Evolutionary conservation across 1,140 invertebrate species (phyloP).

Genomic region (Ceratosolen solmsi): DNA sequence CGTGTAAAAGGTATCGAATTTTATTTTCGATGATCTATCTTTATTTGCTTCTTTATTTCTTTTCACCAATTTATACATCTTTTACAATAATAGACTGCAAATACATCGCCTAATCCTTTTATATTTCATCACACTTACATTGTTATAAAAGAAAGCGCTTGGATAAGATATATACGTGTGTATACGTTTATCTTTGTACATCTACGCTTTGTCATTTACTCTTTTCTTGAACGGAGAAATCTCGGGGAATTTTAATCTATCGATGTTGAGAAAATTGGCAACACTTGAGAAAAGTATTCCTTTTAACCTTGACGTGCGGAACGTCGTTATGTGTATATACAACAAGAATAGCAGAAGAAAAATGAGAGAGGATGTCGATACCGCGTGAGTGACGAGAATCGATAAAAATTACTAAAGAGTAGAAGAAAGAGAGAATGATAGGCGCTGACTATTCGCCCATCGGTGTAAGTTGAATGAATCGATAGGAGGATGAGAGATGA

Average conservation of each 20-base stretch:
- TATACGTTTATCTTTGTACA: not conserved
- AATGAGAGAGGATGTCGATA: conserved; percentile 37
- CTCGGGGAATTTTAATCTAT: conserved; percentile 49
- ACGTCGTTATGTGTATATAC: conserved; percentile 14
- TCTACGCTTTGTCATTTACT: not conserved
- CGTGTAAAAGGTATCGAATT: not conserved
- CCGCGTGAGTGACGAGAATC: conserved; percentile 38
- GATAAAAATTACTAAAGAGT: conserved; percentile 37
- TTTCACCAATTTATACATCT: not conserved
- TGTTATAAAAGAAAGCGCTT: conserved; percentile 40
- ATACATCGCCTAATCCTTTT: not conserved
- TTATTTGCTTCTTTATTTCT: not conserved
- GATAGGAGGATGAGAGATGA: not conserved
- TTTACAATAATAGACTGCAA: conserved; percentile 10
- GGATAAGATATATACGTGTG: not conserved
- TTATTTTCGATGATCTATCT: not conserved
- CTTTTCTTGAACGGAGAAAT: not conserved
- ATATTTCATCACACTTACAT: conserved; percentile 1
- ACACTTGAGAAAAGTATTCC: conserved; percentile 1
- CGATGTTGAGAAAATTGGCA: conserved; percentile 29
- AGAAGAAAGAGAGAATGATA: not conserved
- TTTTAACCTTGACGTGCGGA: not conserved
- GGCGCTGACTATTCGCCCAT: not conserved
- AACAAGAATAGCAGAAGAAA: not conserved
- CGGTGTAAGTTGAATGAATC: not conserved